Conservation (phyloP, 2,797 vertebrate species). For the Salarias fasciatus region DNA sequence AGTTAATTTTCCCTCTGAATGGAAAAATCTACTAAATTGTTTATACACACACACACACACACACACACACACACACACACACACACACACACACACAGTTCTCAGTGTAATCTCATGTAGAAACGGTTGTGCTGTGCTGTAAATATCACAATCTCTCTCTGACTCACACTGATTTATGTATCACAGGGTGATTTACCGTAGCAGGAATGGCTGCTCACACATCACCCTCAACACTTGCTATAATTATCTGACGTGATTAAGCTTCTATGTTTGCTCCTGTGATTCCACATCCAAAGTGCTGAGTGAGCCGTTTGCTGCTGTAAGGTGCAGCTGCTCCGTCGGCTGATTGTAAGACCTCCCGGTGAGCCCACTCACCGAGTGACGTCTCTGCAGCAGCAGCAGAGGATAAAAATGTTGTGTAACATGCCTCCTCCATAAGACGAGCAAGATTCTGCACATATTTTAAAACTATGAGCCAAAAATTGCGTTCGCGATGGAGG, state of each 20-base stretch:
- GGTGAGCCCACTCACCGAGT: slow-evolving; percentile 15
- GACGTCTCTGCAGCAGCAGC: slow-evolving; percentile 29
- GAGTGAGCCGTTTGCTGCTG: slow-evolving; percentile 35
- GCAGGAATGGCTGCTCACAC: slow-evolving; percentile 15
- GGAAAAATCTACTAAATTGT: no score
- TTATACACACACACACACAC: no score
- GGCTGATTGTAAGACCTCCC: slow-evolving; percentile 42
- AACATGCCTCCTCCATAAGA: slow-evolving; percentile 4
- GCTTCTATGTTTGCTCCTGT: slow-evolving; percentile 47
- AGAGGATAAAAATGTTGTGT: neutral
- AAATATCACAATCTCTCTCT: slow-evolving; percentile 13
- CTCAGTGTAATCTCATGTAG: no score
- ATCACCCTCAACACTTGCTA: slow-evolving; percentile 21
- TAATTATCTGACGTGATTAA: slow-evolving; percentile 56
- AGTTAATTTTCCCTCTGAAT: no score
- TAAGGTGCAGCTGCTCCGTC: slow-evolving; percentile 48
- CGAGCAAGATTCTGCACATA: neutral
- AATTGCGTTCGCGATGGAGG: no score
- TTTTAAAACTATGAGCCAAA: no score
- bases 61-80: no score
- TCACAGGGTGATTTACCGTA: neutral
- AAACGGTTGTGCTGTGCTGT: neutral
- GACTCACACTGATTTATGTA: slow-evolving; percentile 28
- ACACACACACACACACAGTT: no score
- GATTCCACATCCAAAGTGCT: slow-evolving; percentile 50